Percentiles rank a stretch among this genome's conserved stretches.
Conservation (phyloP, 2,113 vertebrate species). For the western clawed frog (Xenopus tropicalis) region DNA sequence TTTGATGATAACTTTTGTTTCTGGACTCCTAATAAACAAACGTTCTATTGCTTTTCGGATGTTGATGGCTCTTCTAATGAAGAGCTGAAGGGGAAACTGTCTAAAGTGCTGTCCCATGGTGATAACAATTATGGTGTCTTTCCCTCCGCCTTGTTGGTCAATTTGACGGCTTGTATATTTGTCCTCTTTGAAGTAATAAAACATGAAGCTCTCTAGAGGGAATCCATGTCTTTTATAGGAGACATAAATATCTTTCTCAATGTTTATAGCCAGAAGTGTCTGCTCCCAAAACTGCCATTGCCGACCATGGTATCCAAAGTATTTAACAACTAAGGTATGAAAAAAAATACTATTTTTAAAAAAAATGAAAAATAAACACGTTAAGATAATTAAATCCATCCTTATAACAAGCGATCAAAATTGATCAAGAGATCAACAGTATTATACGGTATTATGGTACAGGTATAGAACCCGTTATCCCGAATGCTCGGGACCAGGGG, state of each 20-base stretch:
- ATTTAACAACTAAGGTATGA: constrained; percentile 18
- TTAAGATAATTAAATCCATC: background rate
- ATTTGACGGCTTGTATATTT: constrained; percentile 39
- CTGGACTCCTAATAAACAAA: constrained; percentile 41
- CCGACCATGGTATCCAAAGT: constrained; percentile 1
- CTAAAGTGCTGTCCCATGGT: constrained; percentile 47
- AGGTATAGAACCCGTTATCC: too few species aligned
- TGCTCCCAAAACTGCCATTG: constrained; percentile 11
- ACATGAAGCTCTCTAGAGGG: constrained; percentile 15
- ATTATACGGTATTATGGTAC: too few species aligned
- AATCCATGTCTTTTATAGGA: constrained; percentile 47
- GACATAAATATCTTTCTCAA: constrained; percentile 40
- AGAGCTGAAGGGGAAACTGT: constrained; percentile 45
- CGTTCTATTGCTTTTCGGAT: constrained; percentile 32
- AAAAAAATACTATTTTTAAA: background rate
- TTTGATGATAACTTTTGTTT: constrained; percentile 42
- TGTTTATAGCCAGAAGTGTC: constrained; percentile 40
- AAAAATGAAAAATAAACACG: background rate
- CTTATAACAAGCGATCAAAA: too few species aligned
- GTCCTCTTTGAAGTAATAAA: constrained; percentile 43
- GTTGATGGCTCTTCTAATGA: constrained; percentile 23
- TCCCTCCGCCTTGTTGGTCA: constrained; percentile 25
- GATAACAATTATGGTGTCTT: constrained; percentile 30
- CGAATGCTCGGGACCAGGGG: too few species aligned
- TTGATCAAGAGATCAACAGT: too few species aligned